These are phyloP conservation scores for Gymnarchus niloticus DNA, from an alignment of 2,113 vertebrate genomes.

Conservation along the genomic window DNA sequence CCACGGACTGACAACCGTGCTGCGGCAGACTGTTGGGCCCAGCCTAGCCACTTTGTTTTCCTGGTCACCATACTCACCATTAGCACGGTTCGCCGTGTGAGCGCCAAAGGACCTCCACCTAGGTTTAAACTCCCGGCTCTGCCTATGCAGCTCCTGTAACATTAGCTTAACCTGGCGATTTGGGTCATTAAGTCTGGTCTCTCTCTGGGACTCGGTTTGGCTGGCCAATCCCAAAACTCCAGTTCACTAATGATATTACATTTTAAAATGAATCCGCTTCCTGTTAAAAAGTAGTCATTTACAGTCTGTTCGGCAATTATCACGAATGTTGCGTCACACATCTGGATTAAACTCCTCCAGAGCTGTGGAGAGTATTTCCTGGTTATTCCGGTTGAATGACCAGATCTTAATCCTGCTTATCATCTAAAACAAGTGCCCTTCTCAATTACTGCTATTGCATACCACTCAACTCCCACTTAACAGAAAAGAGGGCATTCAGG, in stretches of 20 bases:
- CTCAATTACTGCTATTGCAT: neutral
- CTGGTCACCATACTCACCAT: neutral
- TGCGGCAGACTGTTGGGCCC: neutral
- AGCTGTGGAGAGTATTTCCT: neutral
- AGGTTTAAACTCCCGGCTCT: neutral
- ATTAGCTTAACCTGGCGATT: neutral
- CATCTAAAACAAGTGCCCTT: neutral
- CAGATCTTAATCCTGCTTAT: neutral
- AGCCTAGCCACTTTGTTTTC: neutral
- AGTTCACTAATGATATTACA: slow-evolving; percentile 4
- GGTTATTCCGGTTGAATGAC: neutral
- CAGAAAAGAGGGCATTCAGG: neutral
- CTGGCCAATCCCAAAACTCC: slow-evolving; percentile 10
- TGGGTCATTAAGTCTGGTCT: neutral
- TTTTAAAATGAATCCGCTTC: neutral
- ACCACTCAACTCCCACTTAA: neutral
- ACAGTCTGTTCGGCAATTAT: neutral
- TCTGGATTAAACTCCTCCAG: neutral
- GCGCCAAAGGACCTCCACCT: neutral
- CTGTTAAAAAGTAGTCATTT: neutral
- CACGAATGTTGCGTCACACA: neutral
- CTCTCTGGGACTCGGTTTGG: neutral
- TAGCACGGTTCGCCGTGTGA: neutral
- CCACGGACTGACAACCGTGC: neutral
- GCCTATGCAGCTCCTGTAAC: neutral